Evolutionary conservation across 2,797 vertebrate genomes (phyloP).

Genomic region (Molossus alvarezi): DNA sequence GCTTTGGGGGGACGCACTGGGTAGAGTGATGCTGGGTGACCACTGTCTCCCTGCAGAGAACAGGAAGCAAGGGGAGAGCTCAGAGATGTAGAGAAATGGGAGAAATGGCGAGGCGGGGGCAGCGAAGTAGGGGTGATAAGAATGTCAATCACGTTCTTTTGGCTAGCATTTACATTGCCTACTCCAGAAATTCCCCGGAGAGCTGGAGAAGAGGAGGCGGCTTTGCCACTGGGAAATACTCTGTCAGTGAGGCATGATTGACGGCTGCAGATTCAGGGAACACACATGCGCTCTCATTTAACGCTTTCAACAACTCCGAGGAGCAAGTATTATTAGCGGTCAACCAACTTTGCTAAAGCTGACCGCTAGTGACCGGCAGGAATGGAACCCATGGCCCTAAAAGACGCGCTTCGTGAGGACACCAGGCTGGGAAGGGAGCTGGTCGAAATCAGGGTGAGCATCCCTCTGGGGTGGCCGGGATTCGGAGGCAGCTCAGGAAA

Average conservation of each 20-base stretch:
- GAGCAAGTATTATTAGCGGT: neutral
- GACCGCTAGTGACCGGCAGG: neutral
- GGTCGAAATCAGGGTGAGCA: slow-evolving; percentile 45
- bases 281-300: neutral
- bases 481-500: slow-evolving; percentile 15
- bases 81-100: neutral
- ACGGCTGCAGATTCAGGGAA: neutral
- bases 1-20: neutral
- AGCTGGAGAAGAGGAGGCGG: neutral
- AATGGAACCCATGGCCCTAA: neutral
- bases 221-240: neutral
- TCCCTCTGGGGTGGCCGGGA: neutral
- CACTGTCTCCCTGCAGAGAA: neutral
- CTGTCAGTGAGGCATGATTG: neutral
- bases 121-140: neutral
- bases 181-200: slow-evolving; percentile 6
- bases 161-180: neutral
- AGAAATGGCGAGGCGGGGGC: neutral
- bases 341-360: neutral
- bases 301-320: neutral
- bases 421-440: neutral
- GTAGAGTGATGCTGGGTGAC: neutral
- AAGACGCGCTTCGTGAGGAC: neutral
- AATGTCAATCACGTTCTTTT: neutral
- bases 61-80: neutral